phyloP scores from a whole-genome alignment of 2,888 invertebrate species.

The Cosmorhoe ocellata region DNA sequence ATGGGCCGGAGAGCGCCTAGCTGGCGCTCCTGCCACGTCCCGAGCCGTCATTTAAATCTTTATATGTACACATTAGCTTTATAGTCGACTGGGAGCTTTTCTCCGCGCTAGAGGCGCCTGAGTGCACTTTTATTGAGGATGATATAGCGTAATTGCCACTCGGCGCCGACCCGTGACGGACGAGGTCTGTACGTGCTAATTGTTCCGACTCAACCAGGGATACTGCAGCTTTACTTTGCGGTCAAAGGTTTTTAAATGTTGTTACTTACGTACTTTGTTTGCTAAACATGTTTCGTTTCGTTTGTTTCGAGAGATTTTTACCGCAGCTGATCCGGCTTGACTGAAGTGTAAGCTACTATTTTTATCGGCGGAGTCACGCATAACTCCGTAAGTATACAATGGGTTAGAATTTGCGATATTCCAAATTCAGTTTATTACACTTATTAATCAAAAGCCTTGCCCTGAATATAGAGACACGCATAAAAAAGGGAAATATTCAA shows the following conservation, averaged over 20 bases:
- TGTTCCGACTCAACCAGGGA: slow-evolving; percentile 56
- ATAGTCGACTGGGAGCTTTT: slow-evolving; percentile 68
- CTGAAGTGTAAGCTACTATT: no score
- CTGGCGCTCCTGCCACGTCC: slow-evolving; percentile 29
- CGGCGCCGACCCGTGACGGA: slow-evolving; percentile 70
- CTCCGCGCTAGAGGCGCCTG: slow-evolving; percentile 64
- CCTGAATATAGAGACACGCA: slow-evolving; percentile 38
- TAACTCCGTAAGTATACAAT: neutral
- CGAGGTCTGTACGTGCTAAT: slow-evolving; percentile 72
- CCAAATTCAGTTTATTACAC: slow-evolving; percentile 9
- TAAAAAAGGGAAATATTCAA: slow-evolving; percentile 71
- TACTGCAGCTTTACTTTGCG: slow-evolving; percentile 37
- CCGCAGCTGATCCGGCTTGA: no score
- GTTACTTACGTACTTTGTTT: neutral
- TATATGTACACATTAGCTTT: slow-evolving; percentile 77
- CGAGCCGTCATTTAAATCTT: slow-evolving; percentile 72
- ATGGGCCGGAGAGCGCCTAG: slow-evolving; percentile 22
- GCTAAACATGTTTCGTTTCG: no score
- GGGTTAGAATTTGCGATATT: slow-evolving; percentile 17
- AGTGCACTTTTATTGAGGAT: slow-evolving; percentile 79
- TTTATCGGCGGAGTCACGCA: neutral
- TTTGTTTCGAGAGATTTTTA: no score
- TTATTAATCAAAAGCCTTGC: slow-evolving; percentile 34
- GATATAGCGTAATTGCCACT: slow-evolving; percentile 78
- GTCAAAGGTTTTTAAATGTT: slow-evolving; percentile 30